These are phyloP conservation scores for Origma solitaria DNA, from an alignment of 2,113 vertebrate species.

Conservation along the genomic window DNA sequence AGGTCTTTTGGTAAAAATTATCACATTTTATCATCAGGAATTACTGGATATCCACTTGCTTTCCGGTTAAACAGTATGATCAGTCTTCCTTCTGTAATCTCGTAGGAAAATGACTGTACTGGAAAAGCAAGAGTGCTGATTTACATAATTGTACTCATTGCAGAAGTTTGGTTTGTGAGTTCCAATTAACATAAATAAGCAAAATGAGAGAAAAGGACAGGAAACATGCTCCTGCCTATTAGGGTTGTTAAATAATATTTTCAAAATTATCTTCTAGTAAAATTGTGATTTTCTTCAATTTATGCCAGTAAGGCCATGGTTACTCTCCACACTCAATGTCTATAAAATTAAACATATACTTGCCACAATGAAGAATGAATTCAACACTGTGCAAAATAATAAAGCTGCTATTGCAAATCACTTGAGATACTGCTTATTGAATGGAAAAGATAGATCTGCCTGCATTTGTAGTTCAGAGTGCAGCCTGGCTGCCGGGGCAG, in stretches of 20 bases:
- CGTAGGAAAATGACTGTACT: neutral
- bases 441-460: neutral
- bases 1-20: neutral
- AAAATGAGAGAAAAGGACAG: neutral
- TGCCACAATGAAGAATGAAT: neutral
- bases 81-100: neutral
- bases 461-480: neutral
- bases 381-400: neutral
- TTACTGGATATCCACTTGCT: neutral
- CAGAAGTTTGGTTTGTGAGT: constrained; percentile 25
- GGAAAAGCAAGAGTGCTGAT: constrained; percentile 16
- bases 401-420: neutral
- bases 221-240: neutral
- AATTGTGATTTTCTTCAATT: neutral
- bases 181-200: neutral
- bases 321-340: neutral
- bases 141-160: neutral
- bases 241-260: neutral
- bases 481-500: neutral
- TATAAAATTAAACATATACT: neutral
- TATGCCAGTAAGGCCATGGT: neutral
- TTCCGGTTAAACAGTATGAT: neutral
- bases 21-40: neutral
- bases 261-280: neutral
- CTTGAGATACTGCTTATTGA: neutral